Evolutionary conservation across 2,113 vertebrate species (phyloP), one percentile per base, ranked within the genome.

Genomic region (Ameiurus melas): DNA sequence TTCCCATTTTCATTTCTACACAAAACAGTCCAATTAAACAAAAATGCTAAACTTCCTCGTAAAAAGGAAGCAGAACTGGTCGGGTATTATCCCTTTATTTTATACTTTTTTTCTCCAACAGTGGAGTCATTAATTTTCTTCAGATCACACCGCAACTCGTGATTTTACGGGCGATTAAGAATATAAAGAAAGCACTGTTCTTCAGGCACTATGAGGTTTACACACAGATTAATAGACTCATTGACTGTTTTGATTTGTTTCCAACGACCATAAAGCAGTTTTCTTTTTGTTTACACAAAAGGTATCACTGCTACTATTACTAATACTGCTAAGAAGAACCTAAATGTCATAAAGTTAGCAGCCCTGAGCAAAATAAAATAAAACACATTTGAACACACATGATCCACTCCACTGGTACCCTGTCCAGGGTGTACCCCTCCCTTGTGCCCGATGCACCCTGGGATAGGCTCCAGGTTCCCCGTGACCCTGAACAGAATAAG

Each of bases 141-240:
- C 58, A 77, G 14, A 87, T 87, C 89, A 85, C 68, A 79, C 2
- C 60, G 6, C 53, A 60, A 39, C 89, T 73, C 80, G 79, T 90
- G 89, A 79, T 79, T 14, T 83, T 2, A 70, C 27, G 51, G 39
- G 71, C 81, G 53, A 64, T 51, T 85, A 20, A 58, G 14, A 71
- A 51, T 30, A 90, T 27, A 90, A 90, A 60, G 68, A 17, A 53
- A 68, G 36, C 77, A 47, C 70, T 83, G 86, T 88, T 77, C 70
- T 55, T 6, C 47, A 1, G 13, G n/a, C 27, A 55, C 47, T 51
- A 3, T 57, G 77, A 30, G n/a, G 75, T 13, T 51, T 27, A 78
- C 10, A 47, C 25, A 53, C 75, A 79, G 43, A 79, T 79, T 8
- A 17, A 80, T 19, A 80, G 6, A 55, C 8, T 10, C 73, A 39